Base-by-base conservation (phyloP, 1,140 invertebrate species). In the Micrasema longulum region DNA sequence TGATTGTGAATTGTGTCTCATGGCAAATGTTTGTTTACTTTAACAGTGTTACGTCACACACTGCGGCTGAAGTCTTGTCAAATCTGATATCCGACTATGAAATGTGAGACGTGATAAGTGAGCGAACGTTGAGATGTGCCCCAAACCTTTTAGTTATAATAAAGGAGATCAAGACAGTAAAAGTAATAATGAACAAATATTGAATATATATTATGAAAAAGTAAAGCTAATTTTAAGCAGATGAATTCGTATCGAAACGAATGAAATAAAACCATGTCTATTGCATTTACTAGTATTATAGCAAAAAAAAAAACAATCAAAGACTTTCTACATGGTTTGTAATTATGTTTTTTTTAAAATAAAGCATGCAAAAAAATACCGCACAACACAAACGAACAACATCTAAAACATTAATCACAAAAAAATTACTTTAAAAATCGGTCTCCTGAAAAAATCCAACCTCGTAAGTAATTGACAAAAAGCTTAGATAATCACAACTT, bases 401-500 rank as follows among this genome's bases (percentile, higher is more conserved):
- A 53, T 26, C 12, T 35, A 14, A 48, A 53, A 23, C 50, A 14
- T 10, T 53, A 26, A 14, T 53, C 18, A 26, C 20, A 53, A 53
- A 26, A 1, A 36, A 60, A 18, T 60, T 60, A 60, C 55, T 60
- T 60, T 18, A 18, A 20, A 50, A 20, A 60, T 53, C 26, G 50
- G 20, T 60, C 16, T 50, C 47, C 47, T 50, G 47, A 50, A 50
- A 50, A 50, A 57, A 57, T 57, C 23, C 53, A 14, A 35, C 22
- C 60, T 35, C 41, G 23, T 64, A 64, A 48, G 3, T 20, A 14
- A 31, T n/a, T 12, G 18, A 35, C 16, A 45, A 31, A 31, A 31
- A 31, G 26, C 3, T 31, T 7, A 7, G 26, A 4, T 68, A 23
- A 68, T 57, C 52, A 69, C 65, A 68, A 41, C 66, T 69, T 35